These are phyloP conservation scores for Caradrina kadenii DNA, from an alignment of 2,888 invertebrate species.

Conservation along the genomic window DNA sequence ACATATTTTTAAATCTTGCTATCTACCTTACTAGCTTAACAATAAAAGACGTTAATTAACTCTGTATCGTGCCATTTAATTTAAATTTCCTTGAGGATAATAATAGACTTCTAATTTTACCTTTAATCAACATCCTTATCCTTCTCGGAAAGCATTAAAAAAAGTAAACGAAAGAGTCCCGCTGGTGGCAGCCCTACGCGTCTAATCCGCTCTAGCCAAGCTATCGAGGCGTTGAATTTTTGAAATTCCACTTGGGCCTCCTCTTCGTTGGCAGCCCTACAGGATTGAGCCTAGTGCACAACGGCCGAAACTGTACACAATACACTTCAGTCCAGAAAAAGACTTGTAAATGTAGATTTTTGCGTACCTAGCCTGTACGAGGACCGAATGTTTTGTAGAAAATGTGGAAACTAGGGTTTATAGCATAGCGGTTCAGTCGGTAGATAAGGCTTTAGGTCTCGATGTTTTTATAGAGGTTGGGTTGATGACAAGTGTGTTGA, in stretches of 20 bases:
- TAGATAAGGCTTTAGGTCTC: conserved; percentile 12
- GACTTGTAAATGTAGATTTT: conserved; percentile 54
- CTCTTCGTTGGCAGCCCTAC: conserved; percentile 67
- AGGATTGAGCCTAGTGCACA: conserved; percentile 52
- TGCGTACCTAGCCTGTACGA: conserved; percentile 11
- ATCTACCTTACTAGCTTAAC: not conserved
- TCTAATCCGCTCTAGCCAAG: conserved; percentile 71
- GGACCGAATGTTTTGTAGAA: conserved; percentile 36
- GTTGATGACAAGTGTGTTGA: conserved; percentile 7
- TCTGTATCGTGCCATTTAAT: conserved; percentile 5
- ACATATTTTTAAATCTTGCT: not conserved
- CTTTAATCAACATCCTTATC: conserved; percentile 22
- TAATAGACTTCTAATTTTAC: conserved; percentile 32
- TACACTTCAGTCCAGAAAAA: conserved; percentile 48
- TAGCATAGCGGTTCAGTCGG: conserved; percentile 13
- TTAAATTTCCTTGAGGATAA: conserved; percentile 4
- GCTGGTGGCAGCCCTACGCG: conserved; percentile 69
- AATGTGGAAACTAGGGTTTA: conserved; percentile 28
- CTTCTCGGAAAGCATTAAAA: conserved; percentile 8
- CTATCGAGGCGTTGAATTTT: conserved; percentile 82
- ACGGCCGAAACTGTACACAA: conserved; percentile 45
- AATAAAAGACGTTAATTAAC: conserved; percentile 8
- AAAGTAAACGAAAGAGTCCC: not conserved
- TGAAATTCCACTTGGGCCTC: conserved; percentile 77
- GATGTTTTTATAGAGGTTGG: not conserved